Evolutionary conservation across 2,888 invertebrate species (phyloP), one percentile per base, ranked within the genome.

Genomic region (Pyrgus malvae): DNA sequence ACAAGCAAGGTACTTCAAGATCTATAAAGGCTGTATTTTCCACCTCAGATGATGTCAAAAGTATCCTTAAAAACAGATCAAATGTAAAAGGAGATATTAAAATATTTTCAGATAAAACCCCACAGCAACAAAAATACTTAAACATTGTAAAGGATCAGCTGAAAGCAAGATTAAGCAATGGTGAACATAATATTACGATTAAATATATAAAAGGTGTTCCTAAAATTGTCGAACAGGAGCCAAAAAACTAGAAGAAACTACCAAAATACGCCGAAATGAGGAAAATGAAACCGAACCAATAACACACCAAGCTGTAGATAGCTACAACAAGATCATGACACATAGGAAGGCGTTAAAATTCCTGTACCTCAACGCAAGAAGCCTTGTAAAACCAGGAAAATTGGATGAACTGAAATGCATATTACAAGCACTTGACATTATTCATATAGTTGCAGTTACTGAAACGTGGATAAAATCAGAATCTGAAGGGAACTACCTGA

Each of bases 91-190:
- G 41, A 3, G 25, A 42, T 8, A 42, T 42, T 4, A 42, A 42
- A 42, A 42, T 42, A 12, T 42, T 25, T 25, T 42, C 41, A 0
- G 41, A 42, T 27, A 42, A 9, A 5, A 42, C 41, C 14, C 41
- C 41, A 23, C 41, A 42, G n/a, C 25, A 42, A 27, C 41, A 42
- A 23, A 25, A 14, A 7, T 42, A 27, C 16, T 25, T 42, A 4
- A 4, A 27, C 1, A 42, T 2, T 27, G 14, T 42, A 4, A 42
- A 42, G 14, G 41, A 42, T 4, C 8, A 42, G 14, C 6, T 33
- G 2, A 33, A 33, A 14, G 1, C 14, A 12, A 3, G 33, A 14
- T 14, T 7, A 33, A 33, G 8, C 1, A 33, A 33, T 7, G 33
- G 33, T 6, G 33, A 33, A 8, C 12, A 14, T 7, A 33, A 33